phyloP scores from a whole-genome alignment of 2,888 invertebrate genomes.

The Apamea anceps region DNA sequence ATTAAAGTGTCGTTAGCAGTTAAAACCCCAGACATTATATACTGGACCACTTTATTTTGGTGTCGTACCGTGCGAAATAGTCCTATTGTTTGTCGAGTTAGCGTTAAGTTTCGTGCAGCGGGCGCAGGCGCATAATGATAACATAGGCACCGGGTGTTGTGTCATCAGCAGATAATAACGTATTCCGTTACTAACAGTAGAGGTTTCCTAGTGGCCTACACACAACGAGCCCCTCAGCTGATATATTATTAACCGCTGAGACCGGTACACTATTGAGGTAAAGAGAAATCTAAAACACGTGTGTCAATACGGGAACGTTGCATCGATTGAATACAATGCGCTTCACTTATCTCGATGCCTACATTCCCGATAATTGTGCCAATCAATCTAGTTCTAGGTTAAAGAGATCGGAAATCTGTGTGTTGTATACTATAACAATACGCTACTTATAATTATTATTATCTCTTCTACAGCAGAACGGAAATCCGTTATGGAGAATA shows the following conservation, averaged over 20 bases:
- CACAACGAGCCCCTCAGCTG: slow-evolving; percentile 74
- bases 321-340: slow-evolving; percentile 72
- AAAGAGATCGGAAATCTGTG: slow-evolving; percentile 34
- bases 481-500: not conserved
- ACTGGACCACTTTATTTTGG: slow-evolving; percentile 43
- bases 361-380: slow-evolving; percentile 56
- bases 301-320: slow-evolving; percentile 68
- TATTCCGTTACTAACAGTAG: slow-evolving; percentile 85
- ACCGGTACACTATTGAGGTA: slow-evolving; percentile 81
- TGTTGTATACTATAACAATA: slow-evolving; percentile 7
- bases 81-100: slow-evolving; percentile 56
- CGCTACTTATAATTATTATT: not conserved
- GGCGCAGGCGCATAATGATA: slow-evolving; percentile 46
- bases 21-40: slow-evolving; percentile 24
- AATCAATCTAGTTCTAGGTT: slow-evolving; percentile 60
- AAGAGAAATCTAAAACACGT: slow-evolving; percentile 76
- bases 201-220: slow-evolving; percentile 77
- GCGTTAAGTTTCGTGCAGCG: slow-evolving; percentile 49
- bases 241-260: slow-evolving; percentile 79
- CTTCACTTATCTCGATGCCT: slow-evolving; percentile 50
- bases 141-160: slow-evolving; percentile 63
- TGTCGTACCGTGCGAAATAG: slow-evolving; percentile 52
- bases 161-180: slow-evolving; percentile 82
- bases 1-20: slow-evolving; percentile 58
- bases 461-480: not conserved